A percentile compares a stretch with the other conserved stretches of the same genome.
phyloP scores from a whole-genome alignment of 1,140 invertebrate species.

The Drosophila ficusphila region DNA sequence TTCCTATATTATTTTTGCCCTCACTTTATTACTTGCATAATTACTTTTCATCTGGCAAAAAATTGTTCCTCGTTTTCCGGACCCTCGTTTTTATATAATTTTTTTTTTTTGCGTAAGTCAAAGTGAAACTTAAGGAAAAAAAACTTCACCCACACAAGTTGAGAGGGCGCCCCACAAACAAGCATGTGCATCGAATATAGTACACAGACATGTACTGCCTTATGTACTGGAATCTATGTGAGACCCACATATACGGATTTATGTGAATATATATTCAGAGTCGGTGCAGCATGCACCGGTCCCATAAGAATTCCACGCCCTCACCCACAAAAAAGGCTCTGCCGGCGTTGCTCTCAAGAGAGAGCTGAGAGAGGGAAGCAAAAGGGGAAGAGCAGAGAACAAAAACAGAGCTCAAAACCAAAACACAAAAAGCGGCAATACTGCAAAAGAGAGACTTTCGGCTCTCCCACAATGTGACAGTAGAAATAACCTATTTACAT shows the following conservation, averaged over 20 bases:
- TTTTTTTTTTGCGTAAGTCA: conserved; percentile 22
- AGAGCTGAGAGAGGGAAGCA: conserved; percentile 5
- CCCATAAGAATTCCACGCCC: conserved; percentile 58
- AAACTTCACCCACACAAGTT: conserved; percentile 39
- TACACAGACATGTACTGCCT: conserved; percentile 16
- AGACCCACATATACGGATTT: not conserved
- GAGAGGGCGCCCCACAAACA: conserved; percentile 42
- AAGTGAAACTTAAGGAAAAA: conserved; percentile 26
- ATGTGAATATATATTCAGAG: conserved; percentile 10
- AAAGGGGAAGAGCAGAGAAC: conserved; percentile 10
- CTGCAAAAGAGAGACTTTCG: conserved; percentile 3
- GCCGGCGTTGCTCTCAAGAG: conserved; percentile 3
- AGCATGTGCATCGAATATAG: conserved; percentile 31
- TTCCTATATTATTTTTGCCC: conserved; percentile 14
- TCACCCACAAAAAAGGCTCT: conserved; percentile 28
- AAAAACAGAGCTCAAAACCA: conserved; percentile 25
- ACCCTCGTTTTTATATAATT: not conserved
- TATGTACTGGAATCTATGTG: conserved; percentile 5
- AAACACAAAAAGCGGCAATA: conserved; percentile 46
- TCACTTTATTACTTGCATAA: conserved; percentile 47
- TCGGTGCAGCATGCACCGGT: conserved; percentile 71
- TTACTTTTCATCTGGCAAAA: conserved; percentile 31
- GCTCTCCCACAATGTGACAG: not conserved
- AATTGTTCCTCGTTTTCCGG: conserved; percentile 18
- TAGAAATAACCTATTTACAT: too few relatives aligned